Evolutionary conservation across 1,140 invertebrate genomes (phyloP).

Genomic region (Elymnias hypermnestra): DNA sequence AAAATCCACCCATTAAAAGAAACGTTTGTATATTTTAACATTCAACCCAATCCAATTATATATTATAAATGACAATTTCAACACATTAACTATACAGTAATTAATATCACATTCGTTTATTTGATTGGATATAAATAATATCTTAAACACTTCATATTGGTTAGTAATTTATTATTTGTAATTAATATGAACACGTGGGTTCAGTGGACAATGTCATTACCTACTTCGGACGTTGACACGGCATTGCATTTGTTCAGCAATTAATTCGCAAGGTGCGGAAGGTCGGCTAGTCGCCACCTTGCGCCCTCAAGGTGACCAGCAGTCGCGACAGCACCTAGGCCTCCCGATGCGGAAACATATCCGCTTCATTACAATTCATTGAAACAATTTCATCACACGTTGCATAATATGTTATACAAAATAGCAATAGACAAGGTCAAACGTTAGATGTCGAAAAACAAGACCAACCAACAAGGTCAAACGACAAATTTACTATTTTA

Average conservation of each 20-base stretch:
- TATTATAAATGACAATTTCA: background rate
- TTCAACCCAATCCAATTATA: too few relatives aligned
- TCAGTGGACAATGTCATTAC: constrained; percentile 16
- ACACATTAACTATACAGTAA: background rate
- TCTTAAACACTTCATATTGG: background rate
- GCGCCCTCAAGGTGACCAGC: constrained; percentile 20
- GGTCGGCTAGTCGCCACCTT: constrained; percentile 26
- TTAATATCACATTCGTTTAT: background rate
- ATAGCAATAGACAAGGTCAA: background rate
- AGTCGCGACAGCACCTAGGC: constrained; percentile 6
- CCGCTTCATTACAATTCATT: constrained; percentile 9
- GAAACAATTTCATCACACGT: constrained; percentile 11
- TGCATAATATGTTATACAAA: constrained; percentile 4
- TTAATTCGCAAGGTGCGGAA: constrained; percentile 24
- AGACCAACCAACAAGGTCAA: too few relatives aligned
- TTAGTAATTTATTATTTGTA: background rate
- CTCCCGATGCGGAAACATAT: constrained; percentile 18
- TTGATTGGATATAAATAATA: background rate
- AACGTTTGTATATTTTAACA: background rate
- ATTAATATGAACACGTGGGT: constrained; percentile 8
- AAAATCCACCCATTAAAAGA: too few relatives aligned
- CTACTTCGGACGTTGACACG: constrained; percentile 29
- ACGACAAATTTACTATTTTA: too few relatives aligned
- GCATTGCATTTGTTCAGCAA: constrained; percentile 24
- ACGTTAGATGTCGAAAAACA: too few relatives aligned